These are phyloP conservation scores for Tapirus indicus DNA, from an alignment of 2,797 vertebrate species.

Conservation along the genomic window DNA sequence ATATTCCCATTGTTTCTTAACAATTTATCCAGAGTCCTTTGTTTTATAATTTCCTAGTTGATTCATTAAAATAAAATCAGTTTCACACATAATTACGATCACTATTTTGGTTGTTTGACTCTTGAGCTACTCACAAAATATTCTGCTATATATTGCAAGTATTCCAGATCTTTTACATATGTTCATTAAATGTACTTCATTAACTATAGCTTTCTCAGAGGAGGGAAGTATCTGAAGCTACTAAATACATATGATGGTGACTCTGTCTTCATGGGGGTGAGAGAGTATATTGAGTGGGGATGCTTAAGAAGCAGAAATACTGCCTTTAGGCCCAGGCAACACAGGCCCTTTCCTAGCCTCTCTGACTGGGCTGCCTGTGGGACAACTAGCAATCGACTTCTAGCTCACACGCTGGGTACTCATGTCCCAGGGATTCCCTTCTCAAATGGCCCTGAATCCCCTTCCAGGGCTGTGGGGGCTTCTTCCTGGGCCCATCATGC, in stretches of 20 bases:
- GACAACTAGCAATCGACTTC: not conserved
- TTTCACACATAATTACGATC: constrained; percentile 7
- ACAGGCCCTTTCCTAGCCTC: not conserved
- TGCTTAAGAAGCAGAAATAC: not conserved
- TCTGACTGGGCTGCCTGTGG: not conserved
- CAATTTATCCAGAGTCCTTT: not conserved
- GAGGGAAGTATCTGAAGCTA: not conserved
- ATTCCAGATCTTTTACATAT: not conserved
- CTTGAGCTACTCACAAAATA: not conserved
- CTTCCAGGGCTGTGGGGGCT: not conserved
- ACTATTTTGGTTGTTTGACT: constrained; percentile 18
- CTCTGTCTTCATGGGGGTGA: not conserved
- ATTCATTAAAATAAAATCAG: not conserved
- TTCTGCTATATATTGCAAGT: constrained; percentile 35
- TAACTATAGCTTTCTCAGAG: not conserved
- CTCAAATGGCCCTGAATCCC: not conserved
- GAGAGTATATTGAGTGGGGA: not conserved
- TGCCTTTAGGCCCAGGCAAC: not conserved
- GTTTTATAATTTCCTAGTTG: not conserved
- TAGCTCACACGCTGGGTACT: not conserved
- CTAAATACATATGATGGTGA: not conserved
- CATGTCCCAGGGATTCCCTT: not conserved
- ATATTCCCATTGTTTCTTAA: not conserved
- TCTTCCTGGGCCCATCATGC: not conserved
- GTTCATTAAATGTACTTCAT: not conserved